Conservation (phyloP, 2,113 vertebrate species). For the Oophaga pumilio region DNA sequence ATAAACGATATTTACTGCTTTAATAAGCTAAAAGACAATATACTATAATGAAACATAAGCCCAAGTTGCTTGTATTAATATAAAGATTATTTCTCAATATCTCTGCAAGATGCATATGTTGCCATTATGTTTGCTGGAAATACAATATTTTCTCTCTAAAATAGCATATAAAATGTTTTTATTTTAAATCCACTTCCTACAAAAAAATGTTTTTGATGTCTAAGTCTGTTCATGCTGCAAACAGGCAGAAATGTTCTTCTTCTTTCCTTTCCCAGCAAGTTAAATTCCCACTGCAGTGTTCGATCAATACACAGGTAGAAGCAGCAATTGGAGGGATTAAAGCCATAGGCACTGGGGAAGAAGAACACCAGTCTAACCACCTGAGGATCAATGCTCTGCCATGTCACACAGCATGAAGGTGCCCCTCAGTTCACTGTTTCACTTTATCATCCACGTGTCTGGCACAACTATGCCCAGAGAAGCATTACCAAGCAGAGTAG, state of each 20-base stretch:
- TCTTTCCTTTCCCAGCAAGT: conserved; percentile 55
- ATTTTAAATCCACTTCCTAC: conserved; percentile 15
- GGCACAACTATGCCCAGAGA: conserved; percentile 61
- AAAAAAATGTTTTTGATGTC: conserved; percentile 42
- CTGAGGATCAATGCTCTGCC: conserved; percentile 58
- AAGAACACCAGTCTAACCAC: conserved; percentile 61
- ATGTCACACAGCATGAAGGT: conserved; percentile 60
- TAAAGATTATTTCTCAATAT: background rate
- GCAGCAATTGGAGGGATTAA: conserved; percentile 56
- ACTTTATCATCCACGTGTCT: conserved; percentile 63
- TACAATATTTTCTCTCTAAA: background rate
- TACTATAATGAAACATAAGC: background rate
- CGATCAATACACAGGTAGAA: conserved; percentile 61
- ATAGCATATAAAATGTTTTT: background rate
- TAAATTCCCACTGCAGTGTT: conserved; percentile 60
- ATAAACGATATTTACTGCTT: background rate
- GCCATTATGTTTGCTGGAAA: background rate
- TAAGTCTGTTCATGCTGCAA: conserved; percentile 40
- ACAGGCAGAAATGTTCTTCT: conserved; percentile 24
- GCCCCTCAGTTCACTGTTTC: conserved; percentile 61
- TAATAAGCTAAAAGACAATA: background rate
- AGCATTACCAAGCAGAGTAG: conserved; percentile 45
- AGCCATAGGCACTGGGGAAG: conserved; percentile 59
- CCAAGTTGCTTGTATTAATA: background rate
- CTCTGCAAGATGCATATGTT: background rate